Evolutionary conservation across 1,140 invertebrate species (phyloP), one percentile per base, ranked within the genome.

Genomic region (Theocolax elegans): DNA sequence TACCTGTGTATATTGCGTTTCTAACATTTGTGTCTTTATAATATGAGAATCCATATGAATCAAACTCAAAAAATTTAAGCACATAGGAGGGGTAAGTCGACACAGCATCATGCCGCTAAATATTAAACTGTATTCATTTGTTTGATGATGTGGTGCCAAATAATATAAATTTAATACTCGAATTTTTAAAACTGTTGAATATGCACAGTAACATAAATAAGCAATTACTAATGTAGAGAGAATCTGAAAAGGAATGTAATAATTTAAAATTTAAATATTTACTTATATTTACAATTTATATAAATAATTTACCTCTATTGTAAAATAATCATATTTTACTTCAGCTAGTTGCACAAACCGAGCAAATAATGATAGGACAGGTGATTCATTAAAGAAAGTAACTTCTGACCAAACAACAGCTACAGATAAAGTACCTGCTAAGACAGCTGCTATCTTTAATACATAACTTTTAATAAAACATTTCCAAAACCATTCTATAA

Each of bases 41-140:
- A 99, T 92, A 79, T 99, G 97, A 23, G 95, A 97, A 83, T 99
- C 98, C 91, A 99, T 94, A 78, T 99, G 98, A 76, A 99, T 97
- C 7, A 99, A 87, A 40, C 97, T 95, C 13, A 99, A 89, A 80
- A 99, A 99, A 85, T 99, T 99, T 7, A 99, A 89, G 87, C 98
- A 99, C 88, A 99, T 92, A 4, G 98, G 97, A 0, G 98, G 97
- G 3, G 98, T 99, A 8, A 99, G 87, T 17, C 98, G 92, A 82
- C 97, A 99, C 9, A 99, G 88, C 89, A 99, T 92, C 96, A 98
- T 94, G 63, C 97, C 97, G 80, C 95, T 97, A 85, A 99, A 99
- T 77, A 99, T 97, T 51, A 99, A 89, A 83, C 96, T 98, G 87
- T 99, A 97, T 83, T 99, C 97, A 82, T 99, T 98, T 1, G 98